Evolutionary conservation across 2,888 invertebrate species (phyloP).

Genomic region (Cacoxenus indagator): DNA sequence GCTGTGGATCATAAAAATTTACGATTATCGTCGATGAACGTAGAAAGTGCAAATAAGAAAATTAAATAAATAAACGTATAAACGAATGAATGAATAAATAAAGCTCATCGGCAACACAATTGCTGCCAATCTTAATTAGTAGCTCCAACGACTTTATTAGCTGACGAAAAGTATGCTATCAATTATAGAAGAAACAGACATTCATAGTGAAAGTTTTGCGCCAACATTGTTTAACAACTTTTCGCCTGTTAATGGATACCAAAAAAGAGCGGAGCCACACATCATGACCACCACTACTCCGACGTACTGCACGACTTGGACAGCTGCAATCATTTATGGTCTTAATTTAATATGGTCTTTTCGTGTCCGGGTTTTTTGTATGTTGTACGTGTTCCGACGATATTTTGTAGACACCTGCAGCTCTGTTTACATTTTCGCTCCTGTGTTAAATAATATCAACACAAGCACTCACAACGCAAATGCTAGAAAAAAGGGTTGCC

Average conservation of each 20-base stretch:
- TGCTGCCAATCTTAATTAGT: slow-evolving; percentile 2
- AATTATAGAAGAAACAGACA: not conserved
- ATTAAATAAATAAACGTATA: not conserved
- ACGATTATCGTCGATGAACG: not conserved
- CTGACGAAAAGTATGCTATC: not conserved
- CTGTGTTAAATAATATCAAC: too few species aligned
- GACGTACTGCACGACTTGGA: not conserved
- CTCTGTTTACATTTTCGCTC: too few species aligned
- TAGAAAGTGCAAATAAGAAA: too few species aligned
- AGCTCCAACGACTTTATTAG: not conserved
- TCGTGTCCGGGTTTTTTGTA: not conserved
- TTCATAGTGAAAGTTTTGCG: not conserved
- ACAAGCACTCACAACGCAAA: not conserved
- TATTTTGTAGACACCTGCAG: not conserved
- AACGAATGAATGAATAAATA: slow-evolving; percentile 5
- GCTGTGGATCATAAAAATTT: not conserved
- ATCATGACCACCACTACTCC: too few species aligned
- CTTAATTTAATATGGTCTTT: not conserved
- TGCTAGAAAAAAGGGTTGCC: not conserved
- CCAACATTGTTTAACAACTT: not conserved
- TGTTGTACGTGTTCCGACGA: not conserved
- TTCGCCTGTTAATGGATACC: not conserved
- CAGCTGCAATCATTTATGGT: not conserved
- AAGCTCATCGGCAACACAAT: not conserved
- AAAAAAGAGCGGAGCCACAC: too few species aligned